These are phyloP conservation scores for Poecilia latipinna DNA, from an alignment of 2,113 vertebrate genomes.

Conservation along the genomic window DNA sequence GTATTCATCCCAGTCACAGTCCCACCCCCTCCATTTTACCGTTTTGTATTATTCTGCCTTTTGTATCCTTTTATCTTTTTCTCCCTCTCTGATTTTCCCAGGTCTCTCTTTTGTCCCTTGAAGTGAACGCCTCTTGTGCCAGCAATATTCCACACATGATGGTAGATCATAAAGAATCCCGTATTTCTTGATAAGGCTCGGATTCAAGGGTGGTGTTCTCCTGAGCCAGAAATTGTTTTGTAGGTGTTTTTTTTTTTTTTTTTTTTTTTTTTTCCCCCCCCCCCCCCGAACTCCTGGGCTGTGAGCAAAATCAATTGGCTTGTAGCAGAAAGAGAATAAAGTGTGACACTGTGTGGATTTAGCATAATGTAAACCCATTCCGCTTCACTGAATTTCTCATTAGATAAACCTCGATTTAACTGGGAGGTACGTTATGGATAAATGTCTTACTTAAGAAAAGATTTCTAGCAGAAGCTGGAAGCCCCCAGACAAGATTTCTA, in stretches of 20 bases:
- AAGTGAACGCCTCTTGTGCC: conserved; percentile 52
- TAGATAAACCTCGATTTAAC: conserved; percentile 13
- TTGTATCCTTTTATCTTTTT: background rate
- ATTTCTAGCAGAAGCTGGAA: background rate
- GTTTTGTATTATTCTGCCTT: conserved; percentile 7
- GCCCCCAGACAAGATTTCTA: conserved; percentile 1
- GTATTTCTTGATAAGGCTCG: conserved; percentile 38
- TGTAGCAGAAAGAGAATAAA: conserved; percentile 31
- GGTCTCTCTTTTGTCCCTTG: conserved; percentile 20
- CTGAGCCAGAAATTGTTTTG: conserved; percentile 22
- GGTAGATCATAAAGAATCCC: conserved; percentile 32
- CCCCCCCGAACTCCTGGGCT: too few species aligned
- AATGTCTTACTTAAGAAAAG: background rate
- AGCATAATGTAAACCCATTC: conserved; percentile 12
- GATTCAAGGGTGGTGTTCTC: conserved; percentile 29
- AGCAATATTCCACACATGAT: conserved; percentile 27
- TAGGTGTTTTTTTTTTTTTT: background rate
- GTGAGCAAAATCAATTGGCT: conserved; percentile 29
- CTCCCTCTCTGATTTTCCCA: conserved; percentile 22
- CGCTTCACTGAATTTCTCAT: conserved; percentile 20
- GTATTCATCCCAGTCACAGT: background rate
- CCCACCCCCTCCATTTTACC: conserved; percentile 11
- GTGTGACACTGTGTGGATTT: conserved; percentile 21
- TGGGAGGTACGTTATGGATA: conserved; percentile 14
- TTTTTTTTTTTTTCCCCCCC: too few species aligned